Percentiles rank a stretch among this genome's conserved stretches.
Evolutionary conservation across 2,888 invertebrate species (phyloP).

Genomic region (Nomada goodeniana): DNA sequence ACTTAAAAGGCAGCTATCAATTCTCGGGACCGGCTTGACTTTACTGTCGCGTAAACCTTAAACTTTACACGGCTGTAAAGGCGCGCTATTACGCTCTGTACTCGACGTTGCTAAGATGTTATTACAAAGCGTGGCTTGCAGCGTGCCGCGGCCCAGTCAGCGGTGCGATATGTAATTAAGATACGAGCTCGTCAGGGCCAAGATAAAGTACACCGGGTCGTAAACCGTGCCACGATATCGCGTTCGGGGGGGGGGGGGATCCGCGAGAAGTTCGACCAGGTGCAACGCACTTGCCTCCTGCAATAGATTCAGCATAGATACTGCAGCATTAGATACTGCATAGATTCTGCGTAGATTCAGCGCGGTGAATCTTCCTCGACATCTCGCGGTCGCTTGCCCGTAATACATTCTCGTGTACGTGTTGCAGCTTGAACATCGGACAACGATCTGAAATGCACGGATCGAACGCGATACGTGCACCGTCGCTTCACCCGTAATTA

Average conservation of each 20-base stretch:
- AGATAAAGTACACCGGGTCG: constrained; percentile 63
- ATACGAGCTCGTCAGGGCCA: constrained; percentile 63
- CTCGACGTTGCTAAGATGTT: constrained; percentile 40
- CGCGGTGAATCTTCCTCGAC: constrained; percentile 18
- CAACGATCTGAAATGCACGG: not conserved
- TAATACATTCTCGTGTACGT: constrained; percentile 40
- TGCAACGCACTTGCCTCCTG: constrained; percentile 32
- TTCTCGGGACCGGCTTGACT: not conserved
- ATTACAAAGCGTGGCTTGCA: constrained; percentile 33
- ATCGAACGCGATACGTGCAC: too few species aligned
- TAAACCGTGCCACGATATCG: constrained; percentile 52
- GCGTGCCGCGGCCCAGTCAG: constrained; percentile 40
- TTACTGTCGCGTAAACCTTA: constrained; percentile 39
- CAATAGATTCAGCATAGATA: not conserved
- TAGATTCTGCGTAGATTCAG: constrained; percentile 4
- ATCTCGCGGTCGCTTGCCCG: constrained; percentile 12
- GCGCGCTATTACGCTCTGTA: constrained; percentile 25
- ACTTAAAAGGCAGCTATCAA: not conserved
- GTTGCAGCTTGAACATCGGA: constrained; percentile 11
- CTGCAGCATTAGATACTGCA: not conserved
- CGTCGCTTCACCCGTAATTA: not conserved
- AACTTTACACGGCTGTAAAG: constrained; percentile 31
- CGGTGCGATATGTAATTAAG: constrained; percentile 70
- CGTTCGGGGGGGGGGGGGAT: constrained; percentile 30
- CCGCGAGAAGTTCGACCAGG: constrained; percentile 53